Conservation (phyloP, 2,888 invertebrate genomes). For the Lissocephala sabroskyi region DNA sequence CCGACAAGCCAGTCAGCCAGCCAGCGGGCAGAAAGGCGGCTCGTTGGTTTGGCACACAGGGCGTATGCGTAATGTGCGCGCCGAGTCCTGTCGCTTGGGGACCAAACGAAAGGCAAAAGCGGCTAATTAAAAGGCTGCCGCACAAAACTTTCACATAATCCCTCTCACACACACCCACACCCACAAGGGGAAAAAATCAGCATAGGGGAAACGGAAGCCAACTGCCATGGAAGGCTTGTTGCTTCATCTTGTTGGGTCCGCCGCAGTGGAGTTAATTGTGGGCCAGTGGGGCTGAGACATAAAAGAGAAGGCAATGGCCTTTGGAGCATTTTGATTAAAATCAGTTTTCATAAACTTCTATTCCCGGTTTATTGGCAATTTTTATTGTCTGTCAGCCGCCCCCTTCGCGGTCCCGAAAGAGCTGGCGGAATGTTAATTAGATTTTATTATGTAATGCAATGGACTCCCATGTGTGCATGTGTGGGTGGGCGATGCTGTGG, state of each 20-base stretch:
- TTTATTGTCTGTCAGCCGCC: conserved; percentile 33
- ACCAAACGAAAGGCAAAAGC: conserved; percentile 31
- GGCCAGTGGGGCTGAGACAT: conserved; percentile 23
- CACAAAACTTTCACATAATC: conserved; percentile 31
- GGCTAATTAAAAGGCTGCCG: conserved; percentile 57
- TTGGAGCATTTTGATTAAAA: conserved; percentile 45
- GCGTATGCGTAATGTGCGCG: conserved; percentile 50
- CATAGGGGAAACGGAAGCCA: not conserved
- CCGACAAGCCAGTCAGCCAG: conserved; percentile 34
- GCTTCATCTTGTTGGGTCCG: too few species aligned
- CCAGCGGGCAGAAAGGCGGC: conserved; percentile 16
- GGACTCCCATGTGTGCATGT: conserved; percentile 13
- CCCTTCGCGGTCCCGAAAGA: too few species aligned
- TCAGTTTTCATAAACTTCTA: conserved; percentile 62
- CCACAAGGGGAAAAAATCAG: not conserved
- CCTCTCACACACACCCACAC: not conserved
- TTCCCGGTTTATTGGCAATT: conserved; percentile 50
- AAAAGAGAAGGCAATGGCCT: not conserved
- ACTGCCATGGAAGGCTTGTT: not conserved
- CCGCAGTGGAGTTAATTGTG: conserved; percentile 46
- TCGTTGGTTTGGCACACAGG: conserved; percentile 22
- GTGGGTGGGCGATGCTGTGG: conserved; percentile 14
- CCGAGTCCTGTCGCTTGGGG: conserved; percentile 31
- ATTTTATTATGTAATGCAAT: conserved; percentile 44
- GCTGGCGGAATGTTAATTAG: conserved; percentile 49